phyloP scores from a whole-genome alignment of 2,888 invertebrate genomes.

The Teinopalpus imperialis region DNA sequence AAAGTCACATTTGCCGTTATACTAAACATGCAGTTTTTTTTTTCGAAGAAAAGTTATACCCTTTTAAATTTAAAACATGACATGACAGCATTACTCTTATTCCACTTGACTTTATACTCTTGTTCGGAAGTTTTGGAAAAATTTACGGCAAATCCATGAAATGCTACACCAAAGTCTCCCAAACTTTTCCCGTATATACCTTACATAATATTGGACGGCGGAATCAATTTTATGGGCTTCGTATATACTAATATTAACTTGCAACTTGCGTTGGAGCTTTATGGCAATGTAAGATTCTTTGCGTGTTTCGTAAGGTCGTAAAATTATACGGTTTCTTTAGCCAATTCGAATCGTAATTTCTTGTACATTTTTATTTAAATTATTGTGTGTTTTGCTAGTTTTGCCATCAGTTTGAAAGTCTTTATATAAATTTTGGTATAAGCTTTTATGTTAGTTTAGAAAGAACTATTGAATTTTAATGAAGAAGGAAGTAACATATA shows the following conservation, averaged over 20 bases:
- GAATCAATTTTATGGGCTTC: constrained; percentile 30
- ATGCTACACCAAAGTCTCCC: constrained; percentile 20
- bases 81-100: constrained; percentile 22
- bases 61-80: constrained; percentile 19
- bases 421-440: constrained; percentile 1
- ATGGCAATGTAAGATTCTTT: constrained; percentile 32
- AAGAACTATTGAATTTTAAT: constrained; percentile 1
- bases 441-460: background rate
- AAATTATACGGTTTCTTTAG: constrained; percentile 11
- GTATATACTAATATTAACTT: constrained; percentile 29
- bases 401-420: background rate
- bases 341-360: background rate
- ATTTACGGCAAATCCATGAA: constrained; percentile 23
- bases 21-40: constrained; percentile 8
- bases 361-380: background rate
- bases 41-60: constrained; percentile 3
- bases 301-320: constrained; percentile 32
- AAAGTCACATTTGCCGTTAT: no score
- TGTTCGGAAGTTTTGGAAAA: constrained; percentile 24
- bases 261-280: constrained; percentile 27
- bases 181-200: constrained; percentile 20
- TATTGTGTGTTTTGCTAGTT: background rate
- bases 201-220: constrained; percentile 16
- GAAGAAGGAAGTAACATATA: no score
- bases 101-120: constrained; percentile 23